Conservation (phyloP, 2,797 vertebrate species). For the Poeciliopsis presidionis region DNA sequence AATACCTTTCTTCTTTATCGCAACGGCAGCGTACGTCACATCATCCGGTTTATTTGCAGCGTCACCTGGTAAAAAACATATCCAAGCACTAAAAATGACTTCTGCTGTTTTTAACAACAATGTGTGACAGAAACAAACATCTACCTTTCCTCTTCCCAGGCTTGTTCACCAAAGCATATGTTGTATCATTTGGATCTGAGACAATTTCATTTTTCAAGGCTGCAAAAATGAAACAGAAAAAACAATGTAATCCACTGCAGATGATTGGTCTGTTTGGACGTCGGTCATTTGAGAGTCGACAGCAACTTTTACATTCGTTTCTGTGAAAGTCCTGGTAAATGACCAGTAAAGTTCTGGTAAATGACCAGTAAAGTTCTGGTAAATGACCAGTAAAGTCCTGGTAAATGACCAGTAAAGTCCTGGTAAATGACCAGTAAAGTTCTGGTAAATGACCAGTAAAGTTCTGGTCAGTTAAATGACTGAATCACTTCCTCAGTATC, state of each 20-base stretch:
- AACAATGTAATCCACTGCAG: background rate
- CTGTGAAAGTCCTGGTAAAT: too few relatives aligned
- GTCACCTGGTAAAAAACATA: background rate
- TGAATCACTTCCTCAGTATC: too few relatives aligned
- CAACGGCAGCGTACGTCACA: background rate
- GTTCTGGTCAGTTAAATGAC: too few relatives aligned
- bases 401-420: too few relatives aligned
- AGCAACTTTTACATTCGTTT: background rate
- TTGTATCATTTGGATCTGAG: background rate
- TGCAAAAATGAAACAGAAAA: background rate
- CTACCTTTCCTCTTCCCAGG: background rate
- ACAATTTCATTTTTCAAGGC: background rate
- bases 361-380: too few relatives aligned
- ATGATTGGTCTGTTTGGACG: background rate
- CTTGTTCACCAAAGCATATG: background rate
- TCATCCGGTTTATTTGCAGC: background rate
- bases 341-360: too few relatives aligned
- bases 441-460: too few relatives aligned
- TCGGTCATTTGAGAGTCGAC: background rate
- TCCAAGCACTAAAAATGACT: background rate
- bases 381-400: too few relatives aligned
- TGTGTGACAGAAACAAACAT: background rate
- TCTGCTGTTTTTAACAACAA: background rate
- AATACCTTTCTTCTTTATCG: background rate
- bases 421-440: too few relatives aligned